Evolutionary conservation across 2,113 vertebrate genomes (phyloP), one percentile per base, ranked within the genome.

Genomic region (Ploceus nigricollis): DNA sequence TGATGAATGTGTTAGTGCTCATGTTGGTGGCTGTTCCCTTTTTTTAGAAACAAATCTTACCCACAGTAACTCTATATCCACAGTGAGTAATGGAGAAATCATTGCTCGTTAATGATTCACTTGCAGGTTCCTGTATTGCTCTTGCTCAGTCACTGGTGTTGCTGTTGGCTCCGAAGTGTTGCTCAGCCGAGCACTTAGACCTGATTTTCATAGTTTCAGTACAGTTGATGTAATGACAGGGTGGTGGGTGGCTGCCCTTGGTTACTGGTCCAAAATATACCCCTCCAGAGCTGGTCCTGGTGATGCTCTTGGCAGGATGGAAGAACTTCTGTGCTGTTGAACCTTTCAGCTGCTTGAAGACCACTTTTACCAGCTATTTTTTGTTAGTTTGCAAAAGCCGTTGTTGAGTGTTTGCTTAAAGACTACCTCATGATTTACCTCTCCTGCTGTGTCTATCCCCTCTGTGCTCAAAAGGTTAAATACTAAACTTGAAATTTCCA

Each of bases 101-200:
- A 87, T 89, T 81, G 79, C 90, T 93, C 19, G 83, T 96, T 92
- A 96, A 87, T 96, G 94, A 96, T 97, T 96, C 96, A 95, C 82
- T 53, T 25, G 39, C 82, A 75, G 88, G 94, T 95, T 96, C 94
- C 93, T 83, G 68, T 86, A 61, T 48, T 84, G 83, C 79, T 80
- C 50, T 51, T 79, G 87, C 85, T 95, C 84, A 73, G 70, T 76
- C 56, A 4, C 51, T 93, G 69, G 39, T 72, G 82, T 87, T 91
- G 84, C 76, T 76, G 31, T 83, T 96, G 61, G 57, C 72, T 68
- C 3, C 16, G 1, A 12, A 72, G 47, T 6, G 15, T 86, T 84
- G 65, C 92, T 93, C 90, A 78, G 86, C 64, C 1, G 0, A 76
- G 68, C 72, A 35, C 92, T 94, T n/a, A 70, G 56, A n/a, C 51